Evolutionary conservation across 2,113 vertebrate species (phyloP).

Genomic region (Polypterus bichir): DNA sequence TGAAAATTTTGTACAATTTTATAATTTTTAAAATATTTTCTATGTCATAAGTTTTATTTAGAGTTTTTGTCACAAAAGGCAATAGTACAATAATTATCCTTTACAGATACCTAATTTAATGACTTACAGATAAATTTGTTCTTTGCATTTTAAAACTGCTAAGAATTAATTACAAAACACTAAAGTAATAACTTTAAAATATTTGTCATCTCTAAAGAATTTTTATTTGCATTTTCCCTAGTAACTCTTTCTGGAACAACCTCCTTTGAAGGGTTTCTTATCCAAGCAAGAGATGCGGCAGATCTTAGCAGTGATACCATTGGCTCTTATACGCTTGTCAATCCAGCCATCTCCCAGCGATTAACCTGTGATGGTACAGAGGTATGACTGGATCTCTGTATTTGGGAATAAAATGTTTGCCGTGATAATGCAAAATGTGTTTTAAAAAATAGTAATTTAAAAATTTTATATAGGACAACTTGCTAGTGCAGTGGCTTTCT

Average conservation of each 20-base stretch:
- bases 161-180: neutral
- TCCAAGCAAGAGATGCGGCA: conserved; percentile 57
- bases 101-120: neutral
- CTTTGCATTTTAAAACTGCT: neutral
- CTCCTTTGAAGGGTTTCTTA: conserved; percentile 63
- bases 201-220: neutral
- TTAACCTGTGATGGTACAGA: conserved; percentile 46
- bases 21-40: no score
- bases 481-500: no score
- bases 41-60: no score
- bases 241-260: conserved; percentile 21
- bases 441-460: no score
- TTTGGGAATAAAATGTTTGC: no score
- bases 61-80: no score
- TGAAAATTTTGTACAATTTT: no score
- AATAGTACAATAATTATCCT: neutral
- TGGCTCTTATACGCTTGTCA: conserved; percentile 51
- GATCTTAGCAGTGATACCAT: conserved; percentile 30
- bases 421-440: no score
- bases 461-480: no score
- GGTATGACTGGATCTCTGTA: conserved; percentile 33
- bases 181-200: no score
- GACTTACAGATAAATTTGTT: neutral
- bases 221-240: conserved; percentile 49
- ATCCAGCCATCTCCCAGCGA: conserved; percentile 49